Evolutionary conservation across 2,888 invertebrate genomes (phyloP), one percentile per base, ranked within the genome.

Genomic region (Coelinius sp.): DNA sequence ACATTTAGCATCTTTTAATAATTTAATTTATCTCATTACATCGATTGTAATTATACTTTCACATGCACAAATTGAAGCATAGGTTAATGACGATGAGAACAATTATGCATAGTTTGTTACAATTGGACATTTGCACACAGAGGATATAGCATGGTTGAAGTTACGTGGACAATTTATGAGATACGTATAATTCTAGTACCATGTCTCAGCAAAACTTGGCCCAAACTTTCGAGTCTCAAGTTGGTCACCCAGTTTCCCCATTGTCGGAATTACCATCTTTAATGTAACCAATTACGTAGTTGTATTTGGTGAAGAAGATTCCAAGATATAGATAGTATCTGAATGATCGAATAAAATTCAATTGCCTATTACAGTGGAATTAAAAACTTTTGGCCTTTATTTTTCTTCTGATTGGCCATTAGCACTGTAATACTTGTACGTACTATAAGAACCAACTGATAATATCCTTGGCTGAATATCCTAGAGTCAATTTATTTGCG

Each of bases 211-310:
- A 65, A 72, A 75, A 75, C 74, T 76, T 74, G 41, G 56, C 46
- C 25, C 46, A 63, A 76, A 74, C 73, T 74, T 76, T 66, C 64
- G 62, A 73, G 71, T 67, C 63, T 70, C 76, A 74, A 76, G 74
- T 76, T 76, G 76, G 76, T 76, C 74, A 76, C 74, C 74, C 71
- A 76, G 71, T 76, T 76, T 74, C 65, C n/a, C 71, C 71, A 73
- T 76, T 74, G 74, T 74, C 65, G 65, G 67, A 76, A 71, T 76
- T 76, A 71, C 71, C 74, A 73, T 71, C 74, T 73, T 73, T 59
- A 44, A 62, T 66, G 66, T 71, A 69, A 75, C 73, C 64, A 73
- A 49, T 63, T 53, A 68, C 25, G 27, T n/a, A n/a, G n/a, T n/a
- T 64, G 24, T 31, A 35, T 17, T 53, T 27, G 17, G 35, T 12